phyloP scores from a whole-genome alignment of 2,113 vertebrate genomes.

The Prietella phreatophila region DNA sequence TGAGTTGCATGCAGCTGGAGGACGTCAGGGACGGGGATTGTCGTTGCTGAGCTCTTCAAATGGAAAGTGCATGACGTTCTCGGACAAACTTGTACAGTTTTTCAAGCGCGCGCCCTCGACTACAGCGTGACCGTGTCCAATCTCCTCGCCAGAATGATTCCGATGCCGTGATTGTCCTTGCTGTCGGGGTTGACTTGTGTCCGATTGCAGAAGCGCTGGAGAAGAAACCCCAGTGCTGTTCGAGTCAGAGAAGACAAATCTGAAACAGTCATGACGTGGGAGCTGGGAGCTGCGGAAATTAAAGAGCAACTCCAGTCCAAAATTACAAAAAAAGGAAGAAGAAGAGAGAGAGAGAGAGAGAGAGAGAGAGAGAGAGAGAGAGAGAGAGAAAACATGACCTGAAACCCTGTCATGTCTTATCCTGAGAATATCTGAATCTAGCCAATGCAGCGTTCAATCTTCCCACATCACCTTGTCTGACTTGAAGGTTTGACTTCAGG shows the following conservation, averaged over 20 bases:
- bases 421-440: neutral
- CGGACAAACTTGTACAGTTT: neutral
- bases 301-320: slow-evolving; percentile 15
- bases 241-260: neutral
- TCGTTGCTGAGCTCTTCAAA: neutral
- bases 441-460: neutral
- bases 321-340: neutral
- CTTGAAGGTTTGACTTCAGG: neutral
- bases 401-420: neutral
- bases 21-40: neutral
- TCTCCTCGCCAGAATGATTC: neutral
- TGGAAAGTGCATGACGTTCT: neutral
- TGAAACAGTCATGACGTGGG: slow-evolving; percentile 9
- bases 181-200: neutral
- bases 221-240: neutral
- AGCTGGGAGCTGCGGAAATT: neutral
- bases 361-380: no score
- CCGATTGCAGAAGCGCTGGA: neutral
- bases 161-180: neutral
- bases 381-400: neutral
- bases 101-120: neutral
- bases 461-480: neutral
- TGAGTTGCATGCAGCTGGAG: neutral
- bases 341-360: neutral
- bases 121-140: neutral